Evolutionary conservation across 1,140 invertebrate species (phyloP).

Genomic region (Solenopsis fugax): DNA sequence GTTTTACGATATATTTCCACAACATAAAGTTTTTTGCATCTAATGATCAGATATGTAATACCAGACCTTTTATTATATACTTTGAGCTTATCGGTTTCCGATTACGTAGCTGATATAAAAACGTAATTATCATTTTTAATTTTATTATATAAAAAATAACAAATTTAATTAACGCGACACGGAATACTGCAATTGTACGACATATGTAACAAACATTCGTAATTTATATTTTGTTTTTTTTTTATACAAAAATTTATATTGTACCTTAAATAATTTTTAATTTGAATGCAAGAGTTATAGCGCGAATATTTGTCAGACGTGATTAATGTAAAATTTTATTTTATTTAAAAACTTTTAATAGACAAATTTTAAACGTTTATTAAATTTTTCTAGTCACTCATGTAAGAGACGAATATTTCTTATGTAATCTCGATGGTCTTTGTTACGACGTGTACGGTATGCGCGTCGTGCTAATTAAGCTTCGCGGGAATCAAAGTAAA

Average conservation of each 20-base stretch:
- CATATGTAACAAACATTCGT: not conserved
- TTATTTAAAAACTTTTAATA: not conserved
- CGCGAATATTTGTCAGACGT: not conserved
- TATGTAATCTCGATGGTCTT: conserved; percentile 26
- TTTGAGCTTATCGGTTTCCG: not conserved
- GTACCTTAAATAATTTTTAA: conserved; percentile 2
- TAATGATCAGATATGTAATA: not conserved
- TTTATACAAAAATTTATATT: conserved; percentile 5
- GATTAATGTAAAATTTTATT: conserved; percentile 4
- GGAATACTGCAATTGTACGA: not conserved
- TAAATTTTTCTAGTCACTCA: conserved; percentile 13
- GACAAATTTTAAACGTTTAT: conserved; percentile 1
- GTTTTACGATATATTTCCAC: not conserved
- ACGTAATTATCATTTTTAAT: not conserved
- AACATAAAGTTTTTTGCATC: not conserved
- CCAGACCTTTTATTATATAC: not conserved
- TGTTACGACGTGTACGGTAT: conserved; percentile 37
- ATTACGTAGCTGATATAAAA: conserved; percentile 1
- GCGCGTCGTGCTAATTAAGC: conserved; percentile 45
- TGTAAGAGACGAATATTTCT: conserved; percentile 21
- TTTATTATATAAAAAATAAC: not conserved
- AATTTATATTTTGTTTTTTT: not conserved
- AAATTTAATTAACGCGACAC: not conserved
- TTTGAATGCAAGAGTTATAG: not conserved
- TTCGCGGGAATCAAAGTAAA: conserved; percentile 57